Evolutionary conservation across 1,140 invertebrate genomes (phyloP).

Genomic region (Euwallacea fornicatus): DNA sequence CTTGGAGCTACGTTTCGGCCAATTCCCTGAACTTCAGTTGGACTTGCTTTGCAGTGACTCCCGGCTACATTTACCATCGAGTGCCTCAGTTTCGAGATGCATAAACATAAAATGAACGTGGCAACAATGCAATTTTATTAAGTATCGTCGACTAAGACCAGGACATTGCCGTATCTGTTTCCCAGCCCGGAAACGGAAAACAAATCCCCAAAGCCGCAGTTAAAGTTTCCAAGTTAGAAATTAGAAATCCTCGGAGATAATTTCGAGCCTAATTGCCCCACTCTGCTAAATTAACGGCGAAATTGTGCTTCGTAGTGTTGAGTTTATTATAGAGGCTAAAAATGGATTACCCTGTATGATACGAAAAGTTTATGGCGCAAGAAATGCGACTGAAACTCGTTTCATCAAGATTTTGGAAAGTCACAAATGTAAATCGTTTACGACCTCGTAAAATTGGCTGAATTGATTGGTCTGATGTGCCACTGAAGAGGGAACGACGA

Average conservation of each 20-base stretch:
- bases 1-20: too few relatives aligned
- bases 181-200: conserved; percentile 12
- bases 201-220: conserved; percentile 19
- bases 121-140: conserved; percentile 5
- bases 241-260: conserved; percentile 29
- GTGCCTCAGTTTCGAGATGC: too few relatives aligned
- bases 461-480: too few relatives aligned
- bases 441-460: neutral
- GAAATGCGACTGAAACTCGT: neutral
- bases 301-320: conserved; percentile 4
- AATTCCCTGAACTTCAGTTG: too few relatives aligned
- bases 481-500: too few relatives aligned
- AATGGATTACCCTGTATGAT: too few relatives aligned
- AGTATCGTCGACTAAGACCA: neutral
- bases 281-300: conserved; percentile 19
- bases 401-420: neutral
- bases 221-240: conserved; percentile 30
- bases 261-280: conserved; percentile 23
- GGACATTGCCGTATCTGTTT: conserved; percentile 16
- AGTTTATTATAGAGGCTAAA: neutral
- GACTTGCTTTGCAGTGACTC: too few relatives aligned
- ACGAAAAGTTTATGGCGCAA: neutral
- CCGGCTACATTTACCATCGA: too few relatives aligned
- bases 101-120: neutral
- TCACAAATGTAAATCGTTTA: too few relatives aligned